Conservation (phyloP, 2,797 vertebrate genomes). For the Toxotes lorentzi region DNA sequence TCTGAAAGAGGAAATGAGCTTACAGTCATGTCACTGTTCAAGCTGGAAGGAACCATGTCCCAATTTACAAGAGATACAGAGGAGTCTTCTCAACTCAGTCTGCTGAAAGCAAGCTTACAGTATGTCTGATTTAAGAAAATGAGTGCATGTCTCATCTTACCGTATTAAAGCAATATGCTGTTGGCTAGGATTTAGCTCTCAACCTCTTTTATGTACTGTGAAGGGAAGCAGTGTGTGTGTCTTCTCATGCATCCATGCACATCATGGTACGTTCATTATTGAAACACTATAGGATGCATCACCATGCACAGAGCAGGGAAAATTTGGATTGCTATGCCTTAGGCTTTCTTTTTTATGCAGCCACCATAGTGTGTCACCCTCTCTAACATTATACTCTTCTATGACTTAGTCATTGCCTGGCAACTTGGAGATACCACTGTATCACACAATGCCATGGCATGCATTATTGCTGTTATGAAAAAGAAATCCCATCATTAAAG, state of each 20-base stretch:
- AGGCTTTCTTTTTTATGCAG: slow-evolving; percentile 62
- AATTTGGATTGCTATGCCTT: slow-evolving; percentile 59
- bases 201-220: slow-evolving; percentile 71
- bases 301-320: slow-evolving; percentile 57
- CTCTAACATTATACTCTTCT: slow-evolving; percentile 45
- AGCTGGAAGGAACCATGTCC: slow-evolving; percentile 40
- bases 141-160: slow-evolving; percentile 55
- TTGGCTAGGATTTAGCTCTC: slow-evolving; percentile 70
- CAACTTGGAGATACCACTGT: slow-evolving; percentile 47
- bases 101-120: slow-evolving; percentile 48
- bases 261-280: slow-evolving; percentile 76
- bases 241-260: slow-evolving; percentile 72
- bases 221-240: slow-evolving; percentile 60
- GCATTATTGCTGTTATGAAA: slow-evolving; percentile 39
- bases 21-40: slow-evolving; percentile 36
- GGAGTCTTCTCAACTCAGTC: slow-evolving; percentile 32
- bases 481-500: slow-evolving; percentile 32
- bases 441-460: slow-evolving; percentile 47
- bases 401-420: slow-evolving; percentile 51
- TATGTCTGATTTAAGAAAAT: slow-evolving; percentile 69
- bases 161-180: slow-evolving; percentile 61
- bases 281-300: slow-evolving; percentile 74
- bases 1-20: slow-evolving; percentile 46
- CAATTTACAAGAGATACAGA: slow-evolving; percentile 47
- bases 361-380: slow-evolving; percentile 56